Base-by-base conservation (phyloP, 2,113 vertebrate species). In the Xenus cinereus region DNA sequence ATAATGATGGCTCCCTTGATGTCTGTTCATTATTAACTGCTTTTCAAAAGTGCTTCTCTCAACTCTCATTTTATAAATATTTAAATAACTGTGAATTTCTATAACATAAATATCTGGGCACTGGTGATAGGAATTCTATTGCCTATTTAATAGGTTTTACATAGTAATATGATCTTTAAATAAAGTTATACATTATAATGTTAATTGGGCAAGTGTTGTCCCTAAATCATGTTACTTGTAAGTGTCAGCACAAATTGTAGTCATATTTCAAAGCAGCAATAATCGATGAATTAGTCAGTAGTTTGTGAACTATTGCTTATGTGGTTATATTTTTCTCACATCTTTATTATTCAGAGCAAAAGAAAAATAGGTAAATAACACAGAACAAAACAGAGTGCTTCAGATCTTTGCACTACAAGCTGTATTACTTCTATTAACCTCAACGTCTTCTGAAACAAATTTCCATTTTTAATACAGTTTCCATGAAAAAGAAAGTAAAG, bases 51-150 rank as follows among this genome's bases (percentile, higher is more conserved):
- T 90, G 87, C 93, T 97, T 95, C 95, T 97, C 92, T 97, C 94
- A 95, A 98, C 84, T 96, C 95, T 97, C 92, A 89, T 98, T 98
- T 98, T 98, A 98, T 98, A 98, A 98, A 98, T 98, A 98, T 98
- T 98, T 98, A 98, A 98, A 98, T 97, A 98, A 98, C 94, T 96
- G 48, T 95, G 91, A 97, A 95, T 97, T 98, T 98, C 92, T 98
- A 89, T 90, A 98, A 88, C 89, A 97, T 97, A 98, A 98, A 97
- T 98, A 97, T 97, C 86, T 94, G 90, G 71, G 64, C 76, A 82
- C 43, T 91, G 87, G 95, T 10, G 90, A 98, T 95, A 97, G 90
- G 60, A 89, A 96, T 94, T 96, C 66, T 87, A 59, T 84, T 97
- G 87, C 71, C 53, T 91, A 26, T 97, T 96, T 97, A 96, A 95